These are phyloP conservation scores for Phasianus colchicus DNA, from an alignment of 2,113 vertebrate species.

Conservation along the genomic window DNA sequence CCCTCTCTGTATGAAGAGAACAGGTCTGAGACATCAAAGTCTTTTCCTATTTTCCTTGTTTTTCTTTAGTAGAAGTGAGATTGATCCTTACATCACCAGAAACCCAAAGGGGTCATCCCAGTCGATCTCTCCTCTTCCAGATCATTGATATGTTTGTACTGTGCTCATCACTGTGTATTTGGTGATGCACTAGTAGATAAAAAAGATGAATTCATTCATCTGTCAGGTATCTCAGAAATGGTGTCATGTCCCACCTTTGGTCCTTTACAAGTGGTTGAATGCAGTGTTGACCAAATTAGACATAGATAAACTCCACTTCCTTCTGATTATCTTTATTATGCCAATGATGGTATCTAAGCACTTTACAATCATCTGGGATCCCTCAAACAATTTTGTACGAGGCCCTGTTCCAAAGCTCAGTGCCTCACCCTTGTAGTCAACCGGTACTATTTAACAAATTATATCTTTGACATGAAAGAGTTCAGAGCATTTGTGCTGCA, in stretches of 20 bases:
- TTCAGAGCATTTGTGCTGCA: not conserved
- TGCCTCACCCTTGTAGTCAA: not conserved
- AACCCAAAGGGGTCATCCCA: not conserved
- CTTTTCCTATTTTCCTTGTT: not conserved
- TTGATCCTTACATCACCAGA: not conserved
- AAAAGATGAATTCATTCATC: not conserved
- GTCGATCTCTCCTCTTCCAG: not conserved
- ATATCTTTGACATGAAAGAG: not conserved
- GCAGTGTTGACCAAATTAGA: not conserved
- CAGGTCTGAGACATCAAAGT: not conserved
- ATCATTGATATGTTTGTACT: not conserved
- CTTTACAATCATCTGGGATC: constrained; percentile 37
- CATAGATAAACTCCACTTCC: not conserved
- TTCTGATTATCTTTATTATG: not conserved
- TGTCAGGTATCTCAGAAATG: not conserved
- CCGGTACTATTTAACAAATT: not conserved
- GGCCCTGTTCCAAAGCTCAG: not conserved
- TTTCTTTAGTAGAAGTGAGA: not conserved
- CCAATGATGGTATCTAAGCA: constrained; percentile 34
- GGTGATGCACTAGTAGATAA: not conserved
- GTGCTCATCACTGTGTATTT: not conserved
- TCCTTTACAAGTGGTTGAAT: not conserved
- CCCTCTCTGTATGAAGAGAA: not conserved
- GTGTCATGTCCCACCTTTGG: too few species aligned
- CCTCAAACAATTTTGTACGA: not conserved